Evolutionary conservation across 2,113 vertebrate genomes (phyloP).

Genomic region (Pterophyllum scalare): DNA sequence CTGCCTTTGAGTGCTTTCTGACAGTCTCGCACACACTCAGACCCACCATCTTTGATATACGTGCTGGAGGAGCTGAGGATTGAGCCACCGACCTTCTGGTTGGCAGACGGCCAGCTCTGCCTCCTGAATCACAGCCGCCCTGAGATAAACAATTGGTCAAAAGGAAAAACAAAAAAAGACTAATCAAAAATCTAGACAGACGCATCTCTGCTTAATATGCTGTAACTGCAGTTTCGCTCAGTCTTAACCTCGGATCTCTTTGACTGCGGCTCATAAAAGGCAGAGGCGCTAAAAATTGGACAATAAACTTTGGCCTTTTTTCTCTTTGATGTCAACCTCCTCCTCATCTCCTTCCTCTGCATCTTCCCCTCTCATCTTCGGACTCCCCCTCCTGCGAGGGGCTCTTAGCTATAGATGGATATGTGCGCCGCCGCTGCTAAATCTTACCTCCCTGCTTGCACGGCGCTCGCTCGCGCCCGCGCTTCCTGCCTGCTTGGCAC

Average conservation of each 20-base stretch:
- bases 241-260: background rate
- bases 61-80: background rate
- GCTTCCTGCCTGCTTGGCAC: slow-evolving; percentile 57
- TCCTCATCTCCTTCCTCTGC: slow-evolving; percentile 35
- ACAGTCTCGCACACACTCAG: background rate
- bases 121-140: background rate
- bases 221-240: background rate
- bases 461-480: background rate
- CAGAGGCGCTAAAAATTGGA: slow-evolving; percentile 27
- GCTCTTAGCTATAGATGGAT: slow-evolving; percentile 36
- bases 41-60: background rate
- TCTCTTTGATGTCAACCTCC: slow-evolving; percentile 45
- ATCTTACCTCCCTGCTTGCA: slow-evolving; percentile 7
- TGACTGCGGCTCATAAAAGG: slow-evolving; percentile 26
- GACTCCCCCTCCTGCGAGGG: slow-evolving; percentile 3
- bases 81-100: background rate
- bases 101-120: background rate
- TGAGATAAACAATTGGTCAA: background rate
- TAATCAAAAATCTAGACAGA: background rate
- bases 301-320: slow-evolving; percentile 61
- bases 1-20: background rate
- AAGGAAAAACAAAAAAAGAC: background rate
- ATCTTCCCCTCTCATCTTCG: slow-evolving; percentile 48
- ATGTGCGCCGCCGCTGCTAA: slow-evolving; percentile 11
- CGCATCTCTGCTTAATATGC: background rate